phyloP scores from a whole-genome alignment of 2,888 invertebrate genomes.

The Synanthedon myopaeformis region DNA sequence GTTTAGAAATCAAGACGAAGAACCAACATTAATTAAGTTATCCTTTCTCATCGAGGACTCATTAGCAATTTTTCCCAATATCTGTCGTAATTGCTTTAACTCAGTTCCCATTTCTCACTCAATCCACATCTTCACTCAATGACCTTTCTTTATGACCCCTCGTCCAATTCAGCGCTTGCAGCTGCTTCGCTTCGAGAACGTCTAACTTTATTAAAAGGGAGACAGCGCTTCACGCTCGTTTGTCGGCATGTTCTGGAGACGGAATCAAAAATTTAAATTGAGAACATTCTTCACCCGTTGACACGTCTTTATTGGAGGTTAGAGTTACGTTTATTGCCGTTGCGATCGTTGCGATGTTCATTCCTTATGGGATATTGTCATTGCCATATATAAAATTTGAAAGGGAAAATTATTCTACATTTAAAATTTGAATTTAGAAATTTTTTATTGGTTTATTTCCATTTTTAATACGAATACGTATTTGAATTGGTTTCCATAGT shows the following conservation, averaged over 20 bases:
- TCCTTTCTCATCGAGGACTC: slow-evolving; percentile 14
- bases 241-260: background rate
- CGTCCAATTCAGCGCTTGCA: background rate
- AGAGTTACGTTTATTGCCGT: background rate
- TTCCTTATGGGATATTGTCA: background rate
- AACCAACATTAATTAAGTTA: slow-evolving; percentile 19
- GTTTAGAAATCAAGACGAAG: slow-evolving; percentile 20
- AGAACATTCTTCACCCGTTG: slow-evolving; percentile 33
- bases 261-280: slow-evolving; percentile 60
- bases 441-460: no score
- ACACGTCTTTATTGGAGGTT: background rate
- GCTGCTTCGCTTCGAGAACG: background rate
- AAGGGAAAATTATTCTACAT: no score
- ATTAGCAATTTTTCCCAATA: slow-evolving; percentile 53
- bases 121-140: slow-evolving; percentile 29
- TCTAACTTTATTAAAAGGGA: background rate
- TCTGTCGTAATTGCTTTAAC: slow-evolving; percentile 29
- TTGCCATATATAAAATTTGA: no score
- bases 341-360: background rate
- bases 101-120: slow-evolving; percentile 38
- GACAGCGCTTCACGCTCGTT: background rate
- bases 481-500: no score
- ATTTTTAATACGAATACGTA: no score
- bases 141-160: slow-evolving; percentile 36
- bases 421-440: no score